Evolutionary conservation across 2,888 invertebrate species (phyloP), one percentile per base, ranked within the genome.

Genomic region (Mechanitis messenoides): DNA sequence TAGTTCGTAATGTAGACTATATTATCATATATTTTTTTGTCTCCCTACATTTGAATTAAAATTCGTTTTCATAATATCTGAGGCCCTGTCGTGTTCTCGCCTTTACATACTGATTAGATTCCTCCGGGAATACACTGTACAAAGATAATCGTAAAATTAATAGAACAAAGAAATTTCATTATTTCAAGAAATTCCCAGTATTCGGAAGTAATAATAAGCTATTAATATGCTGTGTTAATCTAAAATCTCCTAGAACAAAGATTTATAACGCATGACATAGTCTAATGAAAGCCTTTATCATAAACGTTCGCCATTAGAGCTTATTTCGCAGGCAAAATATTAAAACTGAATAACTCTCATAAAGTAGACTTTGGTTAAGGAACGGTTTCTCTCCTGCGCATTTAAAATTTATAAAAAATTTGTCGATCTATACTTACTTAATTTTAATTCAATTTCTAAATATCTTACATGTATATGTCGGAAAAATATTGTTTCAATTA

Each of bases 291-390:
- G 70, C 65, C 69, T 71, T 71, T 68, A 71, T 67, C 68, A 66
- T 81, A 79, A 84, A 74, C 78, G 79, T 72, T 77, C 71, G 68
- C 79, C 74, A 82, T 84, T 83, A 82, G 78, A 82, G 80, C 79
- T 81, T 84, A 83, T 84, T 83, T 79, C 76, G 76, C 81, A 69
- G 66, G 81, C 77, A 79, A 83, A 85, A 84, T 85, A 85, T 85
- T 85, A 85, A 85, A 85, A 82, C 81, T 80, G 82, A 83, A 83
- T 84, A 83, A 81, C 83, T 83, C 79, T 83, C 83, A 82, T 85
- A 82, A 85, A 81, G 83, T 79, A 83, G 81, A 83, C 82, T 84
- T 82, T 85, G 72, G 70, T 79, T 78, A 84, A 75, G 70, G 72
- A 28, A 46, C 45, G 57, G 67, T 80, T 77, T 64, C 65, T 33